Conservation (phyloP, 2,113 vertebrate genomes). For the Calypte anna region DNA sequence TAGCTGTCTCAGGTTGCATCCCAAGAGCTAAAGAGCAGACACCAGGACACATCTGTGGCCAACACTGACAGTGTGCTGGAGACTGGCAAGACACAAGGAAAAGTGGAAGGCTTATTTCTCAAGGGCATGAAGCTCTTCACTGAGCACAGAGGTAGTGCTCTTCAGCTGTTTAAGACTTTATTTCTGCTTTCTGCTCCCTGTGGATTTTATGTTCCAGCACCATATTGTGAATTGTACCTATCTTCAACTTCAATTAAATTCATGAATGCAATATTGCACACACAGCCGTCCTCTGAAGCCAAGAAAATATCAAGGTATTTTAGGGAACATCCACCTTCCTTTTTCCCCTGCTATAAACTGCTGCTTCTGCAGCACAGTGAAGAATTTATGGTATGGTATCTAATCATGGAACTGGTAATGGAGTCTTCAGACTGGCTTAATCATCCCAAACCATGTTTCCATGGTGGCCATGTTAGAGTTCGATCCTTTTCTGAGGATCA, state of each 20-base stretch:
- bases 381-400: neutral
- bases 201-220: constrained; percentile 60
- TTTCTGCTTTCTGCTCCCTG: constrained; percentile 48
- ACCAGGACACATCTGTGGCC: rapidly evolving
- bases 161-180: constrained; percentile 33
- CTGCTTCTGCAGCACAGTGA: neutral
- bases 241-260: constrained; percentile 64
- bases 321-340: neutral
- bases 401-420: neutral
- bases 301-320: constrained; percentile 30
- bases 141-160: constrained; percentile 26
- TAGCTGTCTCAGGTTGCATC: neutral
- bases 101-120: neutral
- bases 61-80: neutral
- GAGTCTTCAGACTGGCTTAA: neutral
- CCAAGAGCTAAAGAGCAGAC: neutral
- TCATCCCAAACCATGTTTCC: neutral
- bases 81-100: neutral
- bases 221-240: constrained; percentile 61
- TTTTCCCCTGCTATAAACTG: neutral
- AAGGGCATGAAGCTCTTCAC: constrained; percentile 45
- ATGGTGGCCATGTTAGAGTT: neutral
- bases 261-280: constrained; percentile 4
- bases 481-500: neutral
- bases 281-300: neutral